Conservation (phyloP, 2,113 vertebrate genomes). For the Seriola aureovittata region DNA sequence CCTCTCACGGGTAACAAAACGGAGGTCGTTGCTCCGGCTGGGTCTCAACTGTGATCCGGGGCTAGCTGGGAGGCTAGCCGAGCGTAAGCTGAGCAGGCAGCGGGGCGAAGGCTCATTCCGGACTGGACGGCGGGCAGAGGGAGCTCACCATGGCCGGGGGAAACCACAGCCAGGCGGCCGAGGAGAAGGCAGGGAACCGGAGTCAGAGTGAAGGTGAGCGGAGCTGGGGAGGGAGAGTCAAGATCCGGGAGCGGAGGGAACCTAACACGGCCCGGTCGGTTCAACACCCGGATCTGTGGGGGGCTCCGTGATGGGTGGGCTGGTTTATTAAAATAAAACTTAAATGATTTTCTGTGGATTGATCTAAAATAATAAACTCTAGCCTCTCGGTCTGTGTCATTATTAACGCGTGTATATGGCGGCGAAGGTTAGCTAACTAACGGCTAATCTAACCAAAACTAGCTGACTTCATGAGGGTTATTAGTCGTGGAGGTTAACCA, state of each 20-base stretch:
- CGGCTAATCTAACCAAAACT: constrained; percentile 14
- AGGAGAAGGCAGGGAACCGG: constrained; percentile 56
- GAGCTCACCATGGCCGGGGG: constrained; percentile 72
- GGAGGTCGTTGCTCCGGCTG: constrained; percentile 10
- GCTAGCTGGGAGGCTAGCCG: constrained; percentile 47
- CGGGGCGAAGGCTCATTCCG: constrained; percentile 33
- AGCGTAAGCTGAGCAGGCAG: constrained; percentile 37
- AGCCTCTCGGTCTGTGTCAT: not conserved
- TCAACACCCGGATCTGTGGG: not conserved
- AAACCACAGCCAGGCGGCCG: constrained; percentile 50
- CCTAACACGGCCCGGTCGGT: not conserved
- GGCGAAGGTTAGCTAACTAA: constrained; percentile 5
- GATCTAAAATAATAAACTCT: too few relatives aligned
- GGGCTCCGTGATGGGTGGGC: too few relatives aligned
- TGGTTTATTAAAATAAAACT: not conserved
- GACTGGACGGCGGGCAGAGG: constrained; percentile 29
- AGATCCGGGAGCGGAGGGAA: not conserved
- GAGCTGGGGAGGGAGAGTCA: not conserved
- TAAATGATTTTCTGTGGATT: too few relatives aligned
- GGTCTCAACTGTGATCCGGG: not conserved
- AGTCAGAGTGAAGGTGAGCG: constrained; percentile 77
- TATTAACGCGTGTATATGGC: not conserved
- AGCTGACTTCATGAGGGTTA: not conserved
- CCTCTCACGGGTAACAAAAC: not conserved
- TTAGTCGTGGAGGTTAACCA: not conserved